Base-by-base conservation (phyloP, 2,888 invertebrate genomes). In the Coelinius sp. region DNA sequence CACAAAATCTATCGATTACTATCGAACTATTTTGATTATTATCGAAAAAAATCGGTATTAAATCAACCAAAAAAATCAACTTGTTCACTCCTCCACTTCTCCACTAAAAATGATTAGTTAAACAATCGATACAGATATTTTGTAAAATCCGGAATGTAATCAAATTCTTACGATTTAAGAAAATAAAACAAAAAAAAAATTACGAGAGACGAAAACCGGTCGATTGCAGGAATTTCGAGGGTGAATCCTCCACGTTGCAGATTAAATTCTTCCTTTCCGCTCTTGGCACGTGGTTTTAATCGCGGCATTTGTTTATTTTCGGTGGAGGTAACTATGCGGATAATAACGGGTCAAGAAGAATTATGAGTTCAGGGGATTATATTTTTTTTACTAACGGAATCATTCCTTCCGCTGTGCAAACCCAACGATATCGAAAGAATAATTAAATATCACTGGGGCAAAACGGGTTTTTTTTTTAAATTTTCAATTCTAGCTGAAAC, bases 321-420 rank as follows among this genome's bases (percentile, higher is more conserved):
- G n/a, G 53, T 53, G n/a, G 14, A 53, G 24, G n/a, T 24, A 52
- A 52, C 52, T 1, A 22, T 12, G 17, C 52, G 22, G 20, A 24
- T 52, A n/a, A 53, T 53, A 53, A 53, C 53, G 53, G 53, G 10
- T n/a, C 24, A 25, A n/a, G n/a, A 25, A 53, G 14, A 25, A 53
- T 53, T 53, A 27, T 6, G 25, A 12, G 4, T 52, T 22, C 24
- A 52, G 25, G 10, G 14, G 25, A 53, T 53, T 25, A 53, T 53
- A 22, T 53, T 53, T 25, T 46, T 46, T 14, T 41, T 41, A 4
- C 24, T 27, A 53, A 53, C 53, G 53, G 25, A 25, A 53, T 53
- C 24, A 7, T 10, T 53, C 1, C 24, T 53, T 53, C 53, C 53
- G 24, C 22, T 53, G 53, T 6, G n/a, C 53, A n/a, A n/a, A n/a